Evolutionary conservation across 2,113 vertebrate species (phyloP).

Genomic region (Gambusia affinis): DNA sequence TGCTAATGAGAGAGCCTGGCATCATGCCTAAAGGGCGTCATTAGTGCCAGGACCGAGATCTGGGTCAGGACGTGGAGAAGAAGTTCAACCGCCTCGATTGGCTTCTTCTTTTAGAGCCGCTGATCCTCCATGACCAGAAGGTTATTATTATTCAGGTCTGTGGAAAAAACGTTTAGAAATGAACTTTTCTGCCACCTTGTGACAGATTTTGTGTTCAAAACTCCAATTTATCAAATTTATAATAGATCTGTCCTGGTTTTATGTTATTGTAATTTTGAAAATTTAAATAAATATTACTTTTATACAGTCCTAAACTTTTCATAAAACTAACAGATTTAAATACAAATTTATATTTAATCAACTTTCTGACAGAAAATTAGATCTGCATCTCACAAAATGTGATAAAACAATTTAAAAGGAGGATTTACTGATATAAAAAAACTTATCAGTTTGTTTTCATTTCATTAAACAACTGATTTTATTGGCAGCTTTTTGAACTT

Average conservation of each 20-base stretch:
- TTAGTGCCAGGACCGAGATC: constrained; percentile 80
- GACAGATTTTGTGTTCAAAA: background rate
- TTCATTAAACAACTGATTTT: no score
- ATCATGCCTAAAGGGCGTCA: constrained; percentile 78
- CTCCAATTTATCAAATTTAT: background rate
- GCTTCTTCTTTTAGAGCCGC: constrained; percentile 16
- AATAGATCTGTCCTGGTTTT: no score
- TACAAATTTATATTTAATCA: no score
- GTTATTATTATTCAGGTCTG: background rate
- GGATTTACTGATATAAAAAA: background rate
- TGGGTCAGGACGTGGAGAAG: constrained; percentile 77
- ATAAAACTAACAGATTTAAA: no score
- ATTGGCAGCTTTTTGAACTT: no score
- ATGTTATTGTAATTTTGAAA: background rate
- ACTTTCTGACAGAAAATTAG: background rate
- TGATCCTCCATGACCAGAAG: background rate
- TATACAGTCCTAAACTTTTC: background rate
- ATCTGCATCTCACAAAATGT: no score
- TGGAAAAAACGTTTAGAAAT: background rate
- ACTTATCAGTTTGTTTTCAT: no score
- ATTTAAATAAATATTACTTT: background rate
- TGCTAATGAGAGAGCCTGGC: constrained; percentile 80
- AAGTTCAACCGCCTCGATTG: constrained; percentile 54
- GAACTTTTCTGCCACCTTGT: background rate
- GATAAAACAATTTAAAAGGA: background rate